Conservation (phyloP, 2,888 invertebrate genomes). For the Eupithecia exiguata region DNA sequence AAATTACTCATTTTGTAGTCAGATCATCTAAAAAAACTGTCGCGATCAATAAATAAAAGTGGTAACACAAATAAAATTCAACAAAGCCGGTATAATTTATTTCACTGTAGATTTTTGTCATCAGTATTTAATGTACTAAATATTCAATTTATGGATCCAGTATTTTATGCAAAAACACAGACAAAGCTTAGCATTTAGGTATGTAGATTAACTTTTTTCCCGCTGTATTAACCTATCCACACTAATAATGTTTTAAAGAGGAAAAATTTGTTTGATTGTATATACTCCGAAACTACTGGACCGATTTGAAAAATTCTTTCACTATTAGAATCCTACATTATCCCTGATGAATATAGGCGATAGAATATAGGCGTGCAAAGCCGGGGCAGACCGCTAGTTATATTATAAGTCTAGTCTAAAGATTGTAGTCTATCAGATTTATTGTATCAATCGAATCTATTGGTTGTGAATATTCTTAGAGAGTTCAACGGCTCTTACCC, state of each 20-base stretch:
- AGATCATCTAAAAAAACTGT: background rate
- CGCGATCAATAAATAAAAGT: background rate
- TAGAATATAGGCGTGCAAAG: too few relatives aligned
- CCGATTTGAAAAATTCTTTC: too few relatives aligned
- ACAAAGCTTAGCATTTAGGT: background rate
- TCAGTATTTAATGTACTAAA: background rate
- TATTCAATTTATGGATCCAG: background rate
- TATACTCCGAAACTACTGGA: too few relatives aligned
- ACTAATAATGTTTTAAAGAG: too few relatives aligned
- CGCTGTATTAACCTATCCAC: too few relatives aligned
- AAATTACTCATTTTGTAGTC: background rate
- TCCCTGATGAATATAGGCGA: too few relatives aligned
- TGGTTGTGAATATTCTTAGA: background rate
- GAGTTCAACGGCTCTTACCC: constrained; percentile 28
- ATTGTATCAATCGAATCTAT: background rate
- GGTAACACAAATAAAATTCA: background rate
- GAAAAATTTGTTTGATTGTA: too few relatives aligned
- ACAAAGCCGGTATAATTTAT: background rate
- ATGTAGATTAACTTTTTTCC: background rate
- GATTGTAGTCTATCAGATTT: background rate
- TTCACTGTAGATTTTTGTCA: background rate
- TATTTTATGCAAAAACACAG: background rate
- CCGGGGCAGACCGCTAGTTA: too few relatives aligned
- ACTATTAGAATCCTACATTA: too few relatives aligned
- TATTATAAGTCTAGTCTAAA: too few relatives aligned